Evolutionary conservation across 2,888 invertebrate species (phyloP), one percentile per base, ranked within the genome.

Genomic region (Malthinus flaveolus): DNA sequence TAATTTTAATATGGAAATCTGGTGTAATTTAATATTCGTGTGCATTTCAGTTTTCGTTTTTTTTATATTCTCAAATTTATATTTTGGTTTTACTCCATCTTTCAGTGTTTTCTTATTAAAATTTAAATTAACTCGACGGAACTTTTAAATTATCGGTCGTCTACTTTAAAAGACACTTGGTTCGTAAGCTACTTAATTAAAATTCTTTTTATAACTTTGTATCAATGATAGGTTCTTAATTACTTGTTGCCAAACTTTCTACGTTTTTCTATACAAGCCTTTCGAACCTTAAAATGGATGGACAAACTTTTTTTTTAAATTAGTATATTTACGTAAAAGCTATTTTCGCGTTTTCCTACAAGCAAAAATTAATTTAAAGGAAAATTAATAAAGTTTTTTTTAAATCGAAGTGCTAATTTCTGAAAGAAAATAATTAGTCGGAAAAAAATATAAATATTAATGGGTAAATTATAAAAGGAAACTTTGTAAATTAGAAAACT

Each of bases 221-320:
- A 56, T 60, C 60, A 56, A 56, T 59, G 59, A 59, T 35, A 55
- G 55, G 50, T 59, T 44, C 51, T 50, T 59, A 59, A 59, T 59
- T 59, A 56, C 55, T 51, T 59, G 55, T 56, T 59, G 44, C 55
- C 48, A 56, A 59, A 59, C 51, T 59, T 59, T 51, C 35, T 39
- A 45, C 46, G 50, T 59, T 54, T 59, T 58, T 59, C 47, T 42
- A 42, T 1, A 42, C 37, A 47, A 35, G 49, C 39, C 23, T 42
- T 42, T 42, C 39, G 15, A 42, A 42, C 39, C 23, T 42, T 42
- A 7, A 23, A 42, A 15, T 23, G 15, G 15, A 42, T 42, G 39
- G 39, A 42, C 23, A 42, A 42, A 42, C 15, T 42, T 42, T 42
- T 23, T 23, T 23, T 23, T 5, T 23, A 23, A 23, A 23, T 23